phyloP scores from a whole-genome alignment of 2,113 vertebrate species.

The Phodopus roborovskii region DNA sequence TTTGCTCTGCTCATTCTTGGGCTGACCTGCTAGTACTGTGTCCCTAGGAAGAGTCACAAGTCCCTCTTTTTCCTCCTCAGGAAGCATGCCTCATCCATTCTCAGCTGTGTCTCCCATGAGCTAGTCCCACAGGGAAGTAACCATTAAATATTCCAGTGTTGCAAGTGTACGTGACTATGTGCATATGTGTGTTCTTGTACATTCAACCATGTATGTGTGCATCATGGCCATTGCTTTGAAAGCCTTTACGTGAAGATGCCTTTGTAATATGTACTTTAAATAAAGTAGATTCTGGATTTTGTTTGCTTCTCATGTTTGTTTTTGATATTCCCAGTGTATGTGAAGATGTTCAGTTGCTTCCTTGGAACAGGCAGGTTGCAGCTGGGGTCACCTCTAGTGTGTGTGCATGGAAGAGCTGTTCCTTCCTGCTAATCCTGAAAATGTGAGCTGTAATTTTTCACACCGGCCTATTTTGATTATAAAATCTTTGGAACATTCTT shows the following conservation, averaged over 20 bases:
- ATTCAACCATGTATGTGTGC: rapidly evolving
- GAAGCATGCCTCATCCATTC: background rate
- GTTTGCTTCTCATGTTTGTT: background rate
- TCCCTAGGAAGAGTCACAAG: background rate
- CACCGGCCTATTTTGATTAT: background rate
- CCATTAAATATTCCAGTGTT: background rate
- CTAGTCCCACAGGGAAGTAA: too few relatives aligned
- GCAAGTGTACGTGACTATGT: too few relatives aligned
- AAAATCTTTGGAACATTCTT: background rate
- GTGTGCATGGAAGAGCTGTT: background rate
- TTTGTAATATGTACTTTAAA: background rate
- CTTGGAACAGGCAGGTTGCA: background rate
- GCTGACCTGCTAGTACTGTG: background rate
- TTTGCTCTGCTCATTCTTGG: background rate
- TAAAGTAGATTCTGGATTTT: background rate
- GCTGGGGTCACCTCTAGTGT: too few relatives aligned
- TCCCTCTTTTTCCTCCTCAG: background rate
- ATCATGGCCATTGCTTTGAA: background rate
- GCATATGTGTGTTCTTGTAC: too few relatives aligned
- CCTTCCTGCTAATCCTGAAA: background rate
- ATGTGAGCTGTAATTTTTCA: background rate
- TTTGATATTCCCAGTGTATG: too few relatives aligned
- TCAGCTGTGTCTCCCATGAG: background rate
- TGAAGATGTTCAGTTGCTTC: background rate
- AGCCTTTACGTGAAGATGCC: background rate